Evolutionary conservation across 37 sponge, comb jelly and placozoan species (phyloP).

Genomic region (Spongilla lacustris): DNA sequence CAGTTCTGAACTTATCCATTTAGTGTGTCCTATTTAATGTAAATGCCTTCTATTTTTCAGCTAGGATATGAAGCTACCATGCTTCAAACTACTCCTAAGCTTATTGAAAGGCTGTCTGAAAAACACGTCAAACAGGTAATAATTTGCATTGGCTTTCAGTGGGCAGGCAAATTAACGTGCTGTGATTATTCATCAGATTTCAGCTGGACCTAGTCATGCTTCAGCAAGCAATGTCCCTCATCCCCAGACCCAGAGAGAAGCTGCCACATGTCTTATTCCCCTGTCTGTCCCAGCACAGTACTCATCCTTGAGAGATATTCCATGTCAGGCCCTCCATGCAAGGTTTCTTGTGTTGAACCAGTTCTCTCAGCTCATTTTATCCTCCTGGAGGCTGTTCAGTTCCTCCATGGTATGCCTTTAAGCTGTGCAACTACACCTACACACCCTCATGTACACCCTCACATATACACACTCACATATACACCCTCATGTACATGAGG

Average conservation of each 20-base stretch:
- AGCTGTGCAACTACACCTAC: too few species aligned
- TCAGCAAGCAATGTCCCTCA: constrained; percentile 35
- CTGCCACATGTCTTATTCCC: constrained; percentile 42
- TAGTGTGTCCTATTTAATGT: background rate
- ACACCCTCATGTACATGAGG: too few species aligned
- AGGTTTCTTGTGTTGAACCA: constrained; percentile 66
- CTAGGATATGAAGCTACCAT: constrained; percentile 52
- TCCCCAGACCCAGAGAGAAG: background rate
- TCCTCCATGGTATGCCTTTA: background rate
- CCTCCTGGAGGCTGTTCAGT: constrained; percentile 75
- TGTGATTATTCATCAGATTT: constrained; percentile 29
- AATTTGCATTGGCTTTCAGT: background rate
- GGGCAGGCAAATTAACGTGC: background rate
- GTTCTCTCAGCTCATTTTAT: constrained; percentile 56
- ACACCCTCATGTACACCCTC: too few species aligned
- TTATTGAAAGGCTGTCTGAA: constrained; percentile 47
- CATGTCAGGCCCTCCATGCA: constrained; percentile 51
- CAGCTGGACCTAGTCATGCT: constrained; percentile 73
- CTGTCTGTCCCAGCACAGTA: constrained; percentile 59
- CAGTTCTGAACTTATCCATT: too few species aligned
- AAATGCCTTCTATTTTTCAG: constrained; percentile 6
- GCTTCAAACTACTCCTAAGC: constrained; percentile 45
- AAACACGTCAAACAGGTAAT: constrained; percentile 64
- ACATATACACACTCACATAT: too few species aligned
- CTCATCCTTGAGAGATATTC: constrained; percentile 49